A percentile compares a stretch with the other conserved stretches of the same genome.
These are phyloP conservation scores for Scaptomyza hsui DNA, from an alignment of 1,140 invertebrate genomes.

Conservation along the genomic window DNA sequence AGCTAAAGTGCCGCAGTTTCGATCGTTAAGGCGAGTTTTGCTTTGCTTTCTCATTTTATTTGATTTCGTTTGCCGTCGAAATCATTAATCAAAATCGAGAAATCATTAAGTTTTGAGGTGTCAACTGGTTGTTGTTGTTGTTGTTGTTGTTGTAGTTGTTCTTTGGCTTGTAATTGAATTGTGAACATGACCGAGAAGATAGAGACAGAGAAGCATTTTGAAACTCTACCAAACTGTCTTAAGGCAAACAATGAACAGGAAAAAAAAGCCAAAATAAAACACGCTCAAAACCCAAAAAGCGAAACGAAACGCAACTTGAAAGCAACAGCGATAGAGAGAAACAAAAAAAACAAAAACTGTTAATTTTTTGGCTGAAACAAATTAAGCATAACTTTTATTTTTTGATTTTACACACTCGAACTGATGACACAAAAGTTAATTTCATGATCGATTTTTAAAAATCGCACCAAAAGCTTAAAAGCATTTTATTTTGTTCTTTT, in stretches of 20 bases:
- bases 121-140: slow-evolving; percentile 43
- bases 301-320: slow-evolving; percentile 52
- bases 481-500: slow-evolving; percentile 17
- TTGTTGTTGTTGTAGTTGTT: slow-evolving; percentile 45
- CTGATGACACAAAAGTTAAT: slow-evolving; percentile 50
- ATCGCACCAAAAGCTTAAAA: slow-evolving; percentile 28
- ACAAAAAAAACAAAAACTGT: slow-evolving; percentile 11
- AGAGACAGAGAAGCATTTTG: slow-evolving; percentile 10
- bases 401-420: slow-evolving; percentile 32
- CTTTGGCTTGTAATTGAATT: slow-evolving; percentile 75
- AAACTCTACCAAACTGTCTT: slow-evolving; percentile 3
- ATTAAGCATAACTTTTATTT: slow-evolving; percentile 64
- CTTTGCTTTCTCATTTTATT: slow-evolving; percentile 40
- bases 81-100: slow-evolving; percentile 76
- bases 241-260: slow-evolving; percentile 12
- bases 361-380: slow-evolving; percentile 59
- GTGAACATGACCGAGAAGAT: slow-evolving; percentile 48
- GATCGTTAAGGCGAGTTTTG: slow-evolving; percentile 31
- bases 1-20: slow-evolving; percentile 41
- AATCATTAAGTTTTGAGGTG: slow-evolving; percentile 69
- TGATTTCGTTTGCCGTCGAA: slow-evolving; percentile 44
- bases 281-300: slow-evolving; percentile 36
- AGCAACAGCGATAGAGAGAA: slow-evolving; percentile 29
- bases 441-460: slow-evolving; percentile 57
- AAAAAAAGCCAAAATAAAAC: slow-evolving; percentile 11